Evolutionary conservation across 2,797 vertebrate genomes (phyloP).

Genomic region (Cyprinodon diabolis): DNA sequence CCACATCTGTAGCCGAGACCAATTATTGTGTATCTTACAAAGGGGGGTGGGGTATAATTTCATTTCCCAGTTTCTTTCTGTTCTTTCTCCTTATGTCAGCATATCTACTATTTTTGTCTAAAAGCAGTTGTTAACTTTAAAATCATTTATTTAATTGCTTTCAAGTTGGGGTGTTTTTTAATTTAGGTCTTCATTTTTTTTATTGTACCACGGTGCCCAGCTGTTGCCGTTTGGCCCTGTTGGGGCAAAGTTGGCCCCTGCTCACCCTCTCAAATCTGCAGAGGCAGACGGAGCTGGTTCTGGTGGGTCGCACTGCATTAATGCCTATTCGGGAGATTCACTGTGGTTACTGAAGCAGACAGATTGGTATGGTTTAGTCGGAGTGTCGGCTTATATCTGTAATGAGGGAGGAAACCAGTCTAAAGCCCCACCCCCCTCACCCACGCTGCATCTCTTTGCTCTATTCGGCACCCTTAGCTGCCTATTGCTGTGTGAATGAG

Average conservation of each 20-base stretch:
- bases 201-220: slow-evolving; percentile 59
- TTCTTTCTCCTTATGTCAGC: slow-evolving; percentile 50
- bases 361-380: slow-evolving; percentile 52
- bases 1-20: slow-evolving; percentile 66
- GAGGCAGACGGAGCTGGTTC: slow-evolving; percentile 36
- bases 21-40: slow-evolving; percentile 33
- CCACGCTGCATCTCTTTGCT: slow-evolving; percentile 54
- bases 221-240: slow-evolving; percentile 51
- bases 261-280: slow-evolving; percentile 51
- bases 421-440: slow-evolving; percentile 62
- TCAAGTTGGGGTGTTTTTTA: slow-evolving; percentile 37
- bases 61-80: slow-evolving; percentile 44
- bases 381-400: slow-evolving; percentile 54
- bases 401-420: slow-evolving; percentile 61
- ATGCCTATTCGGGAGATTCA: slow-evolving; percentile 77
- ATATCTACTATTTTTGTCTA: slow-evolving; percentile 66
- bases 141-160: slow-evolving; percentile 78
- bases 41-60: slow-evolving; percentile 22
- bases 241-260: slow-evolving; percentile 62
- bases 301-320: slow-evolving; percentile 74
- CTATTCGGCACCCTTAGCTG: slow-evolving; percentile 46
- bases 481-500: slow-evolving; percentile 15
- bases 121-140: slow-evolving; percentile 53
- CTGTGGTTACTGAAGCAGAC: slow-evolving; percentile 66
- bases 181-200: slow-evolving; percentile 46